These are phyloP conservation scores for Notocelia uddmanniana DNA, from an alignment of 2,888 invertebrate genomes.

Conservation along the genomic window DNA sequence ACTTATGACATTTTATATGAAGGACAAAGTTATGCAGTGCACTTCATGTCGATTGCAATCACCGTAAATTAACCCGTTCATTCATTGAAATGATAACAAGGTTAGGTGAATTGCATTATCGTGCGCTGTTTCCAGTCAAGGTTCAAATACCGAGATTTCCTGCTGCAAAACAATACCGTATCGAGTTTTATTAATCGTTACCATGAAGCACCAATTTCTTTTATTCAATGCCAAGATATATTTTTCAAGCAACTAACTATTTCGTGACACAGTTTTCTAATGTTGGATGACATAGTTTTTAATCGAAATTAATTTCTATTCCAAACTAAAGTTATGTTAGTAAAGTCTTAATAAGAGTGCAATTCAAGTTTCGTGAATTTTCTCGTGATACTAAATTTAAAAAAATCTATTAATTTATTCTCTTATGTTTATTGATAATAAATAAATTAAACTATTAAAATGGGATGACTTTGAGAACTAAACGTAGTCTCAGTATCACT, in stretches of 20 bases:
- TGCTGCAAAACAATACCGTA: slow-evolving; percentile 20
- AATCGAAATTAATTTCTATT: too few relatives aligned
- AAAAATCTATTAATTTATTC: too few relatives aligned
- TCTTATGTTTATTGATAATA: too few relatives aligned
- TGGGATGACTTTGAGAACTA: too few relatives aligned
- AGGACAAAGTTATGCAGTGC: background rate
- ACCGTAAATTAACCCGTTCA: slow-evolving; percentile 7
- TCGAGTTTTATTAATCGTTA: background rate
- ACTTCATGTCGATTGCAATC: slow-evolving; percentile 9
- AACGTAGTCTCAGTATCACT: too few relatives aligned
- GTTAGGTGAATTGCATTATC: slow-evolving; percentile 19
- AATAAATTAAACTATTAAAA: too few relatives aligned
- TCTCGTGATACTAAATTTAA: too few relatives aligned
- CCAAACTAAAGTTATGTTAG: too few relatives aligned
- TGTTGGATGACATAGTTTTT: background rate
- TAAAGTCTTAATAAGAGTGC: too few relatives aligned
- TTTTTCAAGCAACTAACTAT: background rate
- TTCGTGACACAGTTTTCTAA: background rate
- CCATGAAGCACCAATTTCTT: background rate
- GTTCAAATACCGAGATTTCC: slow-evolving; percentile 7
- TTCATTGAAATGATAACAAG: slow-evolving; percentile 21
- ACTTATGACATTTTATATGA: background rate
- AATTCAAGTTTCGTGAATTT: too few relatives aligned
- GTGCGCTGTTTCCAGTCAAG: slow-evolving; percentile 3
- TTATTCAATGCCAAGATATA: slow-evolving; percentile 8